Conservation (phyloP, 2,797 vertebrate species). For the Pelodytes ibericus region DNA sequence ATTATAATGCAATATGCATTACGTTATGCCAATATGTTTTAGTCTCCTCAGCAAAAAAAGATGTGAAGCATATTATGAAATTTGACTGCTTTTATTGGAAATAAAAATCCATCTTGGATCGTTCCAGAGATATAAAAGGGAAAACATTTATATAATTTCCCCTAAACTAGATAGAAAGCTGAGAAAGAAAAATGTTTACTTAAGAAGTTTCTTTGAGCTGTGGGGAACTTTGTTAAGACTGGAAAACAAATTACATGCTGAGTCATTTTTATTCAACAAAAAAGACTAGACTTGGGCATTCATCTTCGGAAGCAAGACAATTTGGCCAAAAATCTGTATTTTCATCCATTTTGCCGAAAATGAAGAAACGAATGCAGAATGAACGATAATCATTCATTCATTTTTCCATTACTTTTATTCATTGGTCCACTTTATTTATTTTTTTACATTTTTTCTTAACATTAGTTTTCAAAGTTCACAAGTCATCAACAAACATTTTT, state of each 20-base stretch:
- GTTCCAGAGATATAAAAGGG: conserved; percentile 7
- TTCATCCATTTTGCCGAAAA: no score
- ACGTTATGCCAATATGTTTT: neutral
- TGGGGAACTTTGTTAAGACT: conserved; percentile 17
- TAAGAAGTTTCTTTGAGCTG: conserved; percentile 4
- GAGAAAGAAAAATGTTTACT: conserved; percentile 36
- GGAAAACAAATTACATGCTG: conserved; percentile 20
- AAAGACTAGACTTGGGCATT: no score
- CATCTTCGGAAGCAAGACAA: no score
- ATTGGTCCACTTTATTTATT: no score
- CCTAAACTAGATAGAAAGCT: conserved; percentile 26
- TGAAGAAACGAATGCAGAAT: no score
- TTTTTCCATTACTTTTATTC: no score
- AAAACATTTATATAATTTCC: conserved; percentile 13
- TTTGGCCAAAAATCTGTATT: no score
- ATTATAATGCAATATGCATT: no score
- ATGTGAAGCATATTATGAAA: neutral
- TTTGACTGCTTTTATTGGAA: conserved; percentile 7
- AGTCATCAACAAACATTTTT: no score
- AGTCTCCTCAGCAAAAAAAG: neutral
- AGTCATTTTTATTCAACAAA: neutral
- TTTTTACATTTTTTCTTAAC: no score
- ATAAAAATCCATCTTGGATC: conserved; percentile 23
- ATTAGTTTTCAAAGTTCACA: no score
- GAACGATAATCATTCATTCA: no score